These are phyloP conservation scores for Indicator maculatus DNA, from an alignment of 2,113 vertebrate species.

Conservation along the genomic window DNA sequence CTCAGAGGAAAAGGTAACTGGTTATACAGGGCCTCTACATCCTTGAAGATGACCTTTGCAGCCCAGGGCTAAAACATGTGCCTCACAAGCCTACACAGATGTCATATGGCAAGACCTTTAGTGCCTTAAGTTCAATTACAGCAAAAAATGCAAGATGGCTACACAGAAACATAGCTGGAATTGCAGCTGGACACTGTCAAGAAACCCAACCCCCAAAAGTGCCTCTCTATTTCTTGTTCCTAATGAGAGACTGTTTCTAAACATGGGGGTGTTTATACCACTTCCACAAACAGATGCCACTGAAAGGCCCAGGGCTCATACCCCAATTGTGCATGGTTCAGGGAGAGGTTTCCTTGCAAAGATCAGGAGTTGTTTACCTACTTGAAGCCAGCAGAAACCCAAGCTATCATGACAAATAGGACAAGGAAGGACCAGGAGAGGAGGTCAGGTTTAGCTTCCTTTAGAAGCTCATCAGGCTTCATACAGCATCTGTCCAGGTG, in stretches of 20 bases:
- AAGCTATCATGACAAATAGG: rapidly evolving
- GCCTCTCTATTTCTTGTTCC: not conserved
- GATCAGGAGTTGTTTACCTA: not conserved
- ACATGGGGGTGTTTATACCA: rapidly evolving
- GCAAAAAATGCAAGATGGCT: not conserved
- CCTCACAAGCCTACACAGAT: not conserved
- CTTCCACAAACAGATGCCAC: not conserved
- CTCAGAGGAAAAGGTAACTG: not conserved
- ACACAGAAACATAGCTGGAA: not conserved
- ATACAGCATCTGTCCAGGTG: not conserved
- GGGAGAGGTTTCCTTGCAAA: not conserved
- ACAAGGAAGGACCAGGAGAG: not conserved
- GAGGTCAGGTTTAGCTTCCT: not conserved
- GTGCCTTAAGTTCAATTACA: not conserved
- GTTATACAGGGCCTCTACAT: not conserved
- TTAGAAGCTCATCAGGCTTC: not conserved
- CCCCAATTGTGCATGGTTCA: not conserved
- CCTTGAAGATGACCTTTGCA: not conserved
- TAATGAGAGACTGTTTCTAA: not conserved
- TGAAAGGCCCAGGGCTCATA: rapidly evolving
- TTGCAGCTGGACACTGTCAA: not conserved
- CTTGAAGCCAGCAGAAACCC: not conserved
- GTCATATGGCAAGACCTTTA: not conserved
- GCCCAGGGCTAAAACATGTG: not conserved
- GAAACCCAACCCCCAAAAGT: not conserved